These are phyloP conservation scores for Erebia epiphron DNA, from an alignment of 2,888 invertebrate genomes.

Conservation along the genomic window DNA sequence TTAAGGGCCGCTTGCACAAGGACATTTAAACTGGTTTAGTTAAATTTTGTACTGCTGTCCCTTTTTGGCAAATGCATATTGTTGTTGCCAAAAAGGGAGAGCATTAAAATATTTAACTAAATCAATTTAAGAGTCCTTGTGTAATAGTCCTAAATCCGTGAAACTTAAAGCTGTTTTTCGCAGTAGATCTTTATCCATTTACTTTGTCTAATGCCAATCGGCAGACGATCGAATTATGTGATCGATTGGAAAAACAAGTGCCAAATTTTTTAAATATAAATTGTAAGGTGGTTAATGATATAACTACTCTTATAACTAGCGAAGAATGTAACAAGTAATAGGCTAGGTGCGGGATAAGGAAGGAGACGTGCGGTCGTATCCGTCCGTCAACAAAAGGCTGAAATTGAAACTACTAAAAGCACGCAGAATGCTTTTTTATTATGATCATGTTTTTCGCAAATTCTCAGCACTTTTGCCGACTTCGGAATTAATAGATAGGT, in stretches of 20 bases:
- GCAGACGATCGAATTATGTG: slow-evolving; percentile 41
- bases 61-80: too few relatives aligned
- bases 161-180: background rate
- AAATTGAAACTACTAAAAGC: slow-evolving; percentile 25
- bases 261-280: slow-evolving; percentile 38
- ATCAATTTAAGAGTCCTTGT: too few relatives aligned
- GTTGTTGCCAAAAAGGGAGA: too few relatives aligned
- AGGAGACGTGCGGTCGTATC: slow-evolving; percentile 55
- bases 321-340: slow-evolving; percentile 29
- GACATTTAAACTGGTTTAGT: too few relatives aligned
- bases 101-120: too few relatives aligned
- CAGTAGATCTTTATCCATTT: slow-evolving; percentile 27
- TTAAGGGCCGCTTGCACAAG: too few relatives aligned
- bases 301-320: slow-evolving; percentile 24
- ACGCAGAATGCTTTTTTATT: background rate
- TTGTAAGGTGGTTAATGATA: slow-evolving; percentile 14
- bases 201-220: slow-evolving; percentile 17
- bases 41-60: too few relatives aligned
- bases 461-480: background rate
- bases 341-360: slow-evolving; percentile 35
- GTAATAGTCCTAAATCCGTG: too few relatives aligned
- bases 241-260: slow-evolving; percentile 43
- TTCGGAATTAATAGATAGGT: background rate
- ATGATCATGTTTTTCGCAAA: background rate
- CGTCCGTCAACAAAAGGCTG: slow-evolving; percentile 62